phyloP scores from a whole-genome alignment of 2,888 invertebrate species.

The Dascillus cervinus region DNA sequence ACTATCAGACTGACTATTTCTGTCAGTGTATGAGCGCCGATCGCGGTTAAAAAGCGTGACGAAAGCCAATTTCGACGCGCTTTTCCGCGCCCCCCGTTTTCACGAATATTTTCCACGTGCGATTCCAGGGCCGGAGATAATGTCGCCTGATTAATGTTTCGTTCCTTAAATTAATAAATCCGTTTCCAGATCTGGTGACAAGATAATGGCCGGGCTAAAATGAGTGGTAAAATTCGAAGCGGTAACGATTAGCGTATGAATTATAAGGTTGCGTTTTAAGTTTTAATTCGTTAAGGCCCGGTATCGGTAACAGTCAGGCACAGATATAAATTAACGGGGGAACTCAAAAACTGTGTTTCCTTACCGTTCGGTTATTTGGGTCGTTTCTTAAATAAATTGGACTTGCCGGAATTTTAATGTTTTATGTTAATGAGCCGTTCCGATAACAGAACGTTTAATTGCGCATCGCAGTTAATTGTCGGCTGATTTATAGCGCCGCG shows the following conservation, averaged over 20 bases:
- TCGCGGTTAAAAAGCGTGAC: too few relatives aligned
- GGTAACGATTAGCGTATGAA: constrained; percentile 20
- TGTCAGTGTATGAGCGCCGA: too few relatives aligned
- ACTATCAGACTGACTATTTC: too few relatives aligned
- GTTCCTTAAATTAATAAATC: too few relatives aligned
- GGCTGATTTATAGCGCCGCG: constrained; percentile 8
- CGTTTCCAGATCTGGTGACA: too few relatives aligned
- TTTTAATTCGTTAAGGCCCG: constrained; percentile 16
- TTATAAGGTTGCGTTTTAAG: constrained; percentile 19
- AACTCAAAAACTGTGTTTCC: constrained; percentile 18
- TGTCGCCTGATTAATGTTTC: too few relatives aligned
- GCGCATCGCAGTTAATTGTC: constrained; percentile 16
- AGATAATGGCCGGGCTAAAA: too few relatives aligned
- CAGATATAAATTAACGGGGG: constrained; percentile 20
- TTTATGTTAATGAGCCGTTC: constrained; percentile 18
- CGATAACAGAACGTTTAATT: constrained; percentile 16
- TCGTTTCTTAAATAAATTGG: constrained; percentile 16
- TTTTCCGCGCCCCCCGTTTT: too few relatives aligned
- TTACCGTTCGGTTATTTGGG: constrained; percentile 13
- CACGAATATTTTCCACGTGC: too few relatives aligned
- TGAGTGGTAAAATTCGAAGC: too few relatives aligned
- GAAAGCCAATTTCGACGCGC: too few relatives aligned
- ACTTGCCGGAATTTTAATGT: constrained; percentile 16
- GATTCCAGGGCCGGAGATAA: too few relatives aligned
- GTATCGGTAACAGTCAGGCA: constrained; percentile 24